phyloP scores from a whole-genome alignment of 2,888 invertebrate genomes.

The Escarpia spicata region DNA sequence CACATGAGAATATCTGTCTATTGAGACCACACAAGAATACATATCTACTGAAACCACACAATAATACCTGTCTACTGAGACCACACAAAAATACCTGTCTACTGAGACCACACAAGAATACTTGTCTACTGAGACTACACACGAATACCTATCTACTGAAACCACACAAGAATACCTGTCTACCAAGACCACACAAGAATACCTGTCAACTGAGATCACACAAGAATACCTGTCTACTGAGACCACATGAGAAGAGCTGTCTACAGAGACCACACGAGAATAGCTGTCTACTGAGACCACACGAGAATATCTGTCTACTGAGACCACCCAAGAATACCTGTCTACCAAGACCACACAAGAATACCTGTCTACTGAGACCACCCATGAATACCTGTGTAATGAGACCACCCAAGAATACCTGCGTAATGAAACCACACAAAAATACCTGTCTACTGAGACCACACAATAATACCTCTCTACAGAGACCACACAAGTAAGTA shows the following conservation, averaged over 20 bases:
- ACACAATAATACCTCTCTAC: no score
- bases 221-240: not conserved
- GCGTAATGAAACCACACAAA: no score
- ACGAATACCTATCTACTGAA: not conserved
- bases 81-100: not conserved
- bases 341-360: not conserved
- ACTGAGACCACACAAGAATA: not conserved
- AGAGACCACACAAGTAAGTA: no score
- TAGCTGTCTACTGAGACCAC: not conserved
- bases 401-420: no score
- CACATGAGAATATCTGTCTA: not conserved
- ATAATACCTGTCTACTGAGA: not conserved
- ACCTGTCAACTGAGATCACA: not conserved
- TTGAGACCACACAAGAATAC: not conserved
- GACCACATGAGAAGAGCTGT: not conserved
- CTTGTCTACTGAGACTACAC: not conserved
- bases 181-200: not conserved
- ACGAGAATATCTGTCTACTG: not conserved
- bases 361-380: not conserved
- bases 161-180: not conserved
- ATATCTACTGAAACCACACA: not conserved
- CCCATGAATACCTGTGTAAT: no score
- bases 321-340: not conserved
- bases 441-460: no score
- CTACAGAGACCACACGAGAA: not conserved